Conservation (phyloP, 2,888 invertebrate species). For the Dasypolia templi region DNA sequence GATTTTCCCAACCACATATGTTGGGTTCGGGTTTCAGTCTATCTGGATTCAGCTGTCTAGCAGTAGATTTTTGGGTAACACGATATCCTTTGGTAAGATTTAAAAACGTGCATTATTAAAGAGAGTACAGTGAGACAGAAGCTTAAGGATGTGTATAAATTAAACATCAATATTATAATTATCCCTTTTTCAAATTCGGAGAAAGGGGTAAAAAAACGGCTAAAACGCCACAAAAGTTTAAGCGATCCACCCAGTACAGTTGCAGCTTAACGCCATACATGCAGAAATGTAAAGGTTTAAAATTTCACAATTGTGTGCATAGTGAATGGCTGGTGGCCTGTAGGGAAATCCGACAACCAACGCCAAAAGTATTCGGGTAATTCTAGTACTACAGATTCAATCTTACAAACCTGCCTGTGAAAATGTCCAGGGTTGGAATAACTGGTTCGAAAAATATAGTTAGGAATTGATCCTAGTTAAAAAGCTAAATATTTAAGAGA, state of each 20-base stretch:
- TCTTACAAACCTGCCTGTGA: background rate
- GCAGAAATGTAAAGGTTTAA: constrained; percentile 38
- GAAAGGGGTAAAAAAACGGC: background rate
- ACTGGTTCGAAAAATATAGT: background rate
- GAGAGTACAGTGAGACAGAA: background rate
- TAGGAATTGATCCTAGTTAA: background rate
- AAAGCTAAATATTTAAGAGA: background rate
- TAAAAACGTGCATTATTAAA: background rate
- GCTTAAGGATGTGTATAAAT: background rate
- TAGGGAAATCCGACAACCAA: constrained; percentile 43
- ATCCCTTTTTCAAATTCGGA: background rate
- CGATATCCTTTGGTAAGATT: too few species aligned
- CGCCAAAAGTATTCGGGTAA: constrained; percentile 18
- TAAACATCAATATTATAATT: background rate
- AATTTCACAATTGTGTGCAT: constrained; percentile 48
- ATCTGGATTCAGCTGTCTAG: background rate
- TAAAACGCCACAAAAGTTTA: constrained; percentile 15
- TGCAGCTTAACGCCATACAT: constrained; percentile 22
- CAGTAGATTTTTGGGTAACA: background rate
- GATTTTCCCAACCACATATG: background rate
- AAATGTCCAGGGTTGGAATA: background rate
- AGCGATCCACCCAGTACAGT: constrained; percentile 4
- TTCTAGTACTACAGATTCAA: constrained; percentile 9
- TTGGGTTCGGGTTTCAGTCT: background rate
- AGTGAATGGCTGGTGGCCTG: constrained; percentile 23